Evolutionary conservation across 1,140 invertebrate genomes (phyloP).

Genomic region (Mylabris phalerata): DNA sequence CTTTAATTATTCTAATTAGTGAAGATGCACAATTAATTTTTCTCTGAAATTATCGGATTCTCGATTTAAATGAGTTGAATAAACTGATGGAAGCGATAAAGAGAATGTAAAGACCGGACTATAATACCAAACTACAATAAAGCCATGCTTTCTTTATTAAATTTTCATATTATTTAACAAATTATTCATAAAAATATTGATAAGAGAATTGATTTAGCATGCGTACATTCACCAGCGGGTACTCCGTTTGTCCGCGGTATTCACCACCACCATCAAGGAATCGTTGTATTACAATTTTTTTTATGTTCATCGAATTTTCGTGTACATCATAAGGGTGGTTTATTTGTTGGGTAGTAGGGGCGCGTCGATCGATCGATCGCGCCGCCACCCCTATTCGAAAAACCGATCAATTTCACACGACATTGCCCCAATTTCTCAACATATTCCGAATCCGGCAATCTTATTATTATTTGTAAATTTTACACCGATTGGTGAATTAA

Average conservation of each 20-base stretch:
- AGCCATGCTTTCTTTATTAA: too few species aligned
- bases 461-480: not conserved
- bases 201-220: conserved; percentile 11
- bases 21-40: too few species aligned
- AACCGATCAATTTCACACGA: conserved; percentile 42
- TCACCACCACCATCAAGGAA: conserved; percentile 11
- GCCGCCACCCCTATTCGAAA: conserved; percentile 6
- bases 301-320: too few species aligned
- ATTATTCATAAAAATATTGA: not conserved
- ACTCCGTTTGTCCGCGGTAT: conserved; percentile 40
- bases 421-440: conserved; percentile 33
- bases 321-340: too few species aligned
- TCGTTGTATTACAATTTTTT: too few species aligned
- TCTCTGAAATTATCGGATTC: too few species aligned
- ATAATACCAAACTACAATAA: too few species aligned
- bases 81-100: too few species aligned
- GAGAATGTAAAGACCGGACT: too few species aligned
- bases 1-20: too few species aligned
- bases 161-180: not conserved
- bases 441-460: not conserved
- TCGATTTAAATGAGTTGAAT: too few species aligned
- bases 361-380: conserved; percentile 27
- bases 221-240: conserved; percentile 34
- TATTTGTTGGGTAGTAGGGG: not conserved
- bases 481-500: not conserved